phyloP scores from a whole-genome alignment of 2,888 invertebrate species.

The Gibbula magus region DNA sequence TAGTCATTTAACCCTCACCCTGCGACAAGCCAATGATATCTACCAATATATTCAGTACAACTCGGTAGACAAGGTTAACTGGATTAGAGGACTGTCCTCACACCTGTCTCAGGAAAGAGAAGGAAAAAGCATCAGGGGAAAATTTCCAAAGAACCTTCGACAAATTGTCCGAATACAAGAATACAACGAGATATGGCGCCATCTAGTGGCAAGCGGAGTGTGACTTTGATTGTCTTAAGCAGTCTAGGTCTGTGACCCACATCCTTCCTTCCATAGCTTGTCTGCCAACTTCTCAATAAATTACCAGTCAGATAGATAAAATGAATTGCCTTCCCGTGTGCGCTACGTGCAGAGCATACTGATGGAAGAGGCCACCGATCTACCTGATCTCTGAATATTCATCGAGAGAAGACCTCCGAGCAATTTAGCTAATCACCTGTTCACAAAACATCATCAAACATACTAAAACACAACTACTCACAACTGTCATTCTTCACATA shows the following conservation, averaged over 20 bases:
- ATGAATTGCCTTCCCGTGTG: constrained; percentile 1
- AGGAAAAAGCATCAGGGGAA: not conserved
- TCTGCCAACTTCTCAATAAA: constrained; percentile 11
- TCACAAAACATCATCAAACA: too few species aligned
- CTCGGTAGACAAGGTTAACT: not conserved
- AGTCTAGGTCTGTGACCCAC: not conserved
- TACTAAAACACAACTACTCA: too few species aligned
- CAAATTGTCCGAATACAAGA: too few species aligned
- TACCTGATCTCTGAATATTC: too few species aligned
- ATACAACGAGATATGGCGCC: not conserved
- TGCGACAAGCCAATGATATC: too few species aligned
- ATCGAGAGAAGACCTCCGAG: too few species aligned
- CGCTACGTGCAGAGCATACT: not conserved
- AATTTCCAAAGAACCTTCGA: not conserved
- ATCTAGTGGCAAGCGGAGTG: not conserved
- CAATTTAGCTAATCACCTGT: too few species aligned
- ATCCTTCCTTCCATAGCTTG: not conserved
- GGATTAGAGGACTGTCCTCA: not conserved
- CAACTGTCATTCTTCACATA: too few species aligned
- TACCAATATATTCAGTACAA: too few species aligned
- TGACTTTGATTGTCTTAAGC: constrained; percentile 2
- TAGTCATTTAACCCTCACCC: too few species aligned
- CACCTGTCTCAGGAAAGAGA: not conserved
- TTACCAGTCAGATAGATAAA: constrained; percentile 13
- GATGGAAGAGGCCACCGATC: not conserved